Evolutionary conservation across 1,140 invertebrate species (phyloP).

Genomic region (Tetramorium simillimum): DNA sequence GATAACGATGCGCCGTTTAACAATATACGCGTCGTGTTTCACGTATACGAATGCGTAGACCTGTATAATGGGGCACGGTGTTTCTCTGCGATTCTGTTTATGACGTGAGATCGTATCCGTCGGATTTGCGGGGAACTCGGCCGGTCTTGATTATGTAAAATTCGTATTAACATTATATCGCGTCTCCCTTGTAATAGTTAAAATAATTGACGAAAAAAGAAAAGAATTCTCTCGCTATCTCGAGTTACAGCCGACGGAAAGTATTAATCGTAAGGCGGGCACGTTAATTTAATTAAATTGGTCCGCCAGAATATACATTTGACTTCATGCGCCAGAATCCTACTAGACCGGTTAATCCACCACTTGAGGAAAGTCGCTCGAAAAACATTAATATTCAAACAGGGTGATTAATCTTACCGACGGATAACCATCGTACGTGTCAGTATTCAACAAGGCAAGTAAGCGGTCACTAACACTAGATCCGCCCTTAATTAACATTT

Average conservation of each 20-base stretch:
- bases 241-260: neutral
- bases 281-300: conserved; percentile 50
- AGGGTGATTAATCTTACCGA: conserved; percentile 51
- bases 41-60: conserved; percentile 21
- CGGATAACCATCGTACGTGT: conserved; percentile 58
- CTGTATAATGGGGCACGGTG: conserved; percentile 40
- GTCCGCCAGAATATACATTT: conserved; percentile 1
- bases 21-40: conserved; percentile 54
- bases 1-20: conserved; percentile 60
- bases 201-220: neutral
- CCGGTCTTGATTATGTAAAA: neutral
- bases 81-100: conserved; percentile 49
- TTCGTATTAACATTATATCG: neutral
- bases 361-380: conserved; percentile 48
- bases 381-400: conserved; percentile 62
- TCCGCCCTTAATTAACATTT: conserved; percentile 61
- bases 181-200: neutral
- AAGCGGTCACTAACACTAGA: conserved; percentile 59
- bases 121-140: conserved; percentile 37
- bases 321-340: conserved; percentile 13
- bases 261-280: conserved; percentile 3
- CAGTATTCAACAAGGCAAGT: conserved; percentile 60
- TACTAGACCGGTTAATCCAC: conserved; percentile 50
- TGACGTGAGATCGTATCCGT: conserved; percentile 39
- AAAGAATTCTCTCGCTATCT: neutral